Evolutionary conservation across 2,888 invertebrate species (phyloP).

Genomic region (Masnerella sp.): DNA sequence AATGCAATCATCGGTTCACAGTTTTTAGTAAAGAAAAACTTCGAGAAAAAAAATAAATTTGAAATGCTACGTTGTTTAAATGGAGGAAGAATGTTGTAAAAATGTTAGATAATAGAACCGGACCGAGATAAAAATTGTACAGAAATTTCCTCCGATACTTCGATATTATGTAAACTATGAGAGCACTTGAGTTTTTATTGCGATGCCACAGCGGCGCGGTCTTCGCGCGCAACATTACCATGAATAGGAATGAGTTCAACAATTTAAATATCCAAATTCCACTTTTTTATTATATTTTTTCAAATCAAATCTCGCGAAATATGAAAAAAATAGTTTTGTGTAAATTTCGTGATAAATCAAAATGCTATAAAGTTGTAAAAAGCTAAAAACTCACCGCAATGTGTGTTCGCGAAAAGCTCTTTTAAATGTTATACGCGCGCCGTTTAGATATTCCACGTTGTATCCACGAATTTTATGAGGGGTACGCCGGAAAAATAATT

Average conservation of each 20-base stretch:
- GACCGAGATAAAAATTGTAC: background rate
- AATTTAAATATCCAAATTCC: constrained; percentile 14
- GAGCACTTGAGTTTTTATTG: constrained; percentile 21
- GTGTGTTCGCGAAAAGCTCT: constrained; percentile 8
- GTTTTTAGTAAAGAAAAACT: too few species aligned
- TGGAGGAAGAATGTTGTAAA: constrained; percentile 3
- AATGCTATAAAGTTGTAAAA: constrained; percentile 9
- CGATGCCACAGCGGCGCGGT: background rate
- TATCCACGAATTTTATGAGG: constrained; percentile 32
- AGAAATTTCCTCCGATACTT: constrained; percentile 7
- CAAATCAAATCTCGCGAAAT: background rate
- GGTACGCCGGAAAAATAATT: constrained; percentile 43
- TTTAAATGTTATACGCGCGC: constrained; percentile 32
- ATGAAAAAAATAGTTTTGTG: background rate
- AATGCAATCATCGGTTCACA: too few species aligned
- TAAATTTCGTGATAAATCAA: constrained; percentile 6
- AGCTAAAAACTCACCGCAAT: constrained; percentile 9
- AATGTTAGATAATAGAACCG: background rate
- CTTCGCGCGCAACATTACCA: background rate
- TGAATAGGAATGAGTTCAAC: constrained; percentile 16
- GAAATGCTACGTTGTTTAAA: background rate
- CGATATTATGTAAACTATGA: constrained; percentile 27
- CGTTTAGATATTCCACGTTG: constrained; percentile 36
- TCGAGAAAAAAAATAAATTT: background rate
- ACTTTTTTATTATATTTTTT: constrained; percentile 10